Base-by-base conservation (phyloP, 2,888 invertebrate genomes). In the Drosophila rellima region DNA sequence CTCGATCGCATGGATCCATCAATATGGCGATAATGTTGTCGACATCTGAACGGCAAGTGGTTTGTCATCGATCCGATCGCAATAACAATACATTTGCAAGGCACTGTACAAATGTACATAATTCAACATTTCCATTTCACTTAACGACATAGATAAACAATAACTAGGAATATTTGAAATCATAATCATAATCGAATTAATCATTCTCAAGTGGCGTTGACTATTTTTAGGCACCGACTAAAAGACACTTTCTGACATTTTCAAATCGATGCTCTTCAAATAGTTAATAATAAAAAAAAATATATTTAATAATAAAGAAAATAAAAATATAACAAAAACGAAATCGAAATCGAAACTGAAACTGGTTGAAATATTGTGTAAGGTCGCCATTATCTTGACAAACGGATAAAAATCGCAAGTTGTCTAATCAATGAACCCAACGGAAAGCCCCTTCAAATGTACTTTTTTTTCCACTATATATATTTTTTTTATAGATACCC, bases 301-400 rank as follows among this genome's bases (percentile, higher is more conserved):
- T 23, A 40, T 15, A 66, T 23, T 37, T 15, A 52, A 55, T 40
- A 39, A 42, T 13, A 50, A 26, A 11, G 39, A 47, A 47, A 33
- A 52, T 11, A 40, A 26, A 47, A 40, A 5, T 26, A 47, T 35
- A 11, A n/a, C 10, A 52, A 51, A 44, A 37, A 33, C 26, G 35
- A 29, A 71, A 60, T 3, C 15, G 48, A 15, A 44, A 37, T 33
- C 26, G 35, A 29, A 71, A 60, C 2, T 15, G 48, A 15, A 67
- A 44, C 39, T 62, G 44, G 29, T 52, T 40, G 60, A 74, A 86
- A 72, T 78, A 76, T 85, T 89, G 85, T 89, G 89, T 75, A 85
- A 85, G 89, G 89, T 85, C 86, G 74, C 51, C 69, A 29, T 77
- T 82, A 82, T 82, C 83, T 80, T 74, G 80, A 82, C 80, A 80